Evolutionary conservation across 2,888 invertebrate species (phyloP).

Genomic region (Amiota communis): DNA sequence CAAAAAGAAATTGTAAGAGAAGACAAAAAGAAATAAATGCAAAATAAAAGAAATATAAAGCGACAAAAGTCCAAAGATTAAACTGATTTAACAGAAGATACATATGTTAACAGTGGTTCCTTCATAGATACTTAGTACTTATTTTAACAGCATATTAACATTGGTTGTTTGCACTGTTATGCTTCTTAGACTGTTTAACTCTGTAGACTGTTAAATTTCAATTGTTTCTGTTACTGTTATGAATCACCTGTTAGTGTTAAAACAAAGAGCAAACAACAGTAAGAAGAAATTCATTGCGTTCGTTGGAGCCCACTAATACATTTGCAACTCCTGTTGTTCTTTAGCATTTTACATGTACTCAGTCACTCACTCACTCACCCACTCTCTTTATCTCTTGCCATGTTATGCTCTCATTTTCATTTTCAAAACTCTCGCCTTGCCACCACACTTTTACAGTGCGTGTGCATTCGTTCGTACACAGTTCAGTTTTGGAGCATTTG

Average conservation of each 20-base stretch:
- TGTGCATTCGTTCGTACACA: not conserved
- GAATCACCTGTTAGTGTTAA: not conserved
- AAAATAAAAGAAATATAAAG: not conserved
- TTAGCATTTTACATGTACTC: slow-evolving; percentile 19
- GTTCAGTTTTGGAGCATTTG: slow-evolving; percentile 8
- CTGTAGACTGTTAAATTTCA: not conserved
- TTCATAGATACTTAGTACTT: too few species aligned
- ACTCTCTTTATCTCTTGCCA: not conserved
- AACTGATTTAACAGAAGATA: not conserved
- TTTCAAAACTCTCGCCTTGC: not conserved
- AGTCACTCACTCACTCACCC: not conserved
- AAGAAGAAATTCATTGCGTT: not conserved
- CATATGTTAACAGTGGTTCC: not conserved
- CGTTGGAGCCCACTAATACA: not conserved
- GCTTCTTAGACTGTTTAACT: slow-evolving; percentile 28
- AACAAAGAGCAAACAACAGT: slow-evolving; percentile 4
- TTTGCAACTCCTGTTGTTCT: slow-evolving; percentile 33
- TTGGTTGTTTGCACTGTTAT: slow-evolving; percentile 28
- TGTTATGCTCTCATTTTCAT: not conserved
- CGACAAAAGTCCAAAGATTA: not conserved
- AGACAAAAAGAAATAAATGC: not conserved
- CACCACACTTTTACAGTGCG: not conserved
- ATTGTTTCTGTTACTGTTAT: not conserved
- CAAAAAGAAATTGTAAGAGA: not conserved
- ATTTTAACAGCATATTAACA: not conserved